Base-by-base conservation (phyloP, 2,797 vertebrate species). In the Tadarida brasiliensis region DNA sequence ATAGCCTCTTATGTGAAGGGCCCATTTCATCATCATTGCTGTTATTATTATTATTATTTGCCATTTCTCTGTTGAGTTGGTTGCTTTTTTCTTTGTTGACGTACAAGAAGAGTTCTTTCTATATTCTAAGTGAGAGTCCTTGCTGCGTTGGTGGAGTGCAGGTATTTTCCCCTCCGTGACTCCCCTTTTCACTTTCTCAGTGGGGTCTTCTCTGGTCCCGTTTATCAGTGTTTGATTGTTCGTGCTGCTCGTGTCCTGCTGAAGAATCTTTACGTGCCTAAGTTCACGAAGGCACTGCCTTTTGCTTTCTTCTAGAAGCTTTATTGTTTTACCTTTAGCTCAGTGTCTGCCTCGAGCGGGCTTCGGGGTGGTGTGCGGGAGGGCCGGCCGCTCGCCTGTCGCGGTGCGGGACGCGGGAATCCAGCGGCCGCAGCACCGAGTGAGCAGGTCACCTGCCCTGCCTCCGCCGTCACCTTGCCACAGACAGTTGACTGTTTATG, bases 81-180 rank as follows among this genome's bases (percentile, higher is more conserved):
- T 68, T 67, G 57, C n/a, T 30, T 65, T 92, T 78, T 65, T 51
- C 49, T 89, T 33, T 33, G 80, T 74, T 63, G 68, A 81, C 57
- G 67, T 33, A 5, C 74, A 6, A 67, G 63, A 8, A 67, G 63
- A 33, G 49, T 82, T 90, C 54, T 77, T 59, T 71, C 4, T 65
- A 22, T 51, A 19, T n/a, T 74, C 71, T 74, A 30, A 49, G 17
- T 30, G 49, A 74, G 73, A 74, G 16, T 17, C 47, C 28, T 49
- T n/a, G 11, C 17, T 30, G 28, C 15, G 5, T 49, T 65, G 71
- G 8, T 33, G 65, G 22, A 35, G 67, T 76, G 20, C 12, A 76
- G 0, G 33, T 71, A n/a, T 35, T 61, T 35, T 92, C 57, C 51
- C n/a, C 44, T 26, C 87, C 47, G n/a, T 65, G 33, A 4, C 35